Percentiles rank a stretch among this genome's conserved stretches.
phyloP scores from a whole-genome alignment of 2,888 invertebrate genomes.

The Sipunculus nudus region DNA sequence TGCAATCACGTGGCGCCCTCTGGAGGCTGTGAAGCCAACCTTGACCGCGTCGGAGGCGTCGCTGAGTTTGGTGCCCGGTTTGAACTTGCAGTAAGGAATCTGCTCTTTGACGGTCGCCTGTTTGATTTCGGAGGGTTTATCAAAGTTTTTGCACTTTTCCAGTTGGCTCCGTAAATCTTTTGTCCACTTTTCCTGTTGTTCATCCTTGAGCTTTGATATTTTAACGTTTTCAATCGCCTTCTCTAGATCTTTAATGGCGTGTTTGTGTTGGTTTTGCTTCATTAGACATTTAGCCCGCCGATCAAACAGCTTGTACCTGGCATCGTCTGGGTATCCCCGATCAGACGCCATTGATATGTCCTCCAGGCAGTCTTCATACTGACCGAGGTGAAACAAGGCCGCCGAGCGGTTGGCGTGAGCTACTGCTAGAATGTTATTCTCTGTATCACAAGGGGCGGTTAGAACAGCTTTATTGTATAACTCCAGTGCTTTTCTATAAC shows the following conservation, averaged over 20 bases:
- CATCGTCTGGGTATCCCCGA: slow-evolving; percentile 73
- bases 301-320: slow-evolving; percentile 75
- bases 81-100: too few relatives aligned
- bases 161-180: not conserved
- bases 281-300: slow-evolving; percentile 75
- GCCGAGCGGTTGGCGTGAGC: slow-evolving; percentile 59
- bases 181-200: slow-evolving; percentile 18
- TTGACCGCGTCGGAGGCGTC: slow-evolving; percentile 42
- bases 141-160: too few relatives aligned
- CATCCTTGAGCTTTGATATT: slow-evolving; percentile 35
- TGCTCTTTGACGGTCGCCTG: too few relatives aligned
- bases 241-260: slow-evolving; percentile 62
- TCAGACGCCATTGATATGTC: slow-evolving; percentile 60
- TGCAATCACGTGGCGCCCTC: slow-evolving; percentile 53
- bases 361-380: slow-evolving; percentile 50
- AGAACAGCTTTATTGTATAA: slow-evolving; percentile 52
- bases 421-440: slow-evolving; percentile 39
- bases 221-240: slow-evolving; percentile 41
- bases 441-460: slow-evolving; percentile 41
- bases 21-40: slow-evolving; percentile 44
- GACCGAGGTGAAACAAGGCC: slow-evolving; percentile 54
- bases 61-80: too few relatives aligned
- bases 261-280: slow-evolving; percentile 68
- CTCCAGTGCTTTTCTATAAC: slow-evolving; percentile 48
- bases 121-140: too few relatives aligned